Percentiles rank a stretch among this genome's conserved stretches.
These are phyloP conservation scores for Lithophane leautieri DNA, from an alignment of 2,888 invertebrate species.

Conservation along the genomic window DNA sequence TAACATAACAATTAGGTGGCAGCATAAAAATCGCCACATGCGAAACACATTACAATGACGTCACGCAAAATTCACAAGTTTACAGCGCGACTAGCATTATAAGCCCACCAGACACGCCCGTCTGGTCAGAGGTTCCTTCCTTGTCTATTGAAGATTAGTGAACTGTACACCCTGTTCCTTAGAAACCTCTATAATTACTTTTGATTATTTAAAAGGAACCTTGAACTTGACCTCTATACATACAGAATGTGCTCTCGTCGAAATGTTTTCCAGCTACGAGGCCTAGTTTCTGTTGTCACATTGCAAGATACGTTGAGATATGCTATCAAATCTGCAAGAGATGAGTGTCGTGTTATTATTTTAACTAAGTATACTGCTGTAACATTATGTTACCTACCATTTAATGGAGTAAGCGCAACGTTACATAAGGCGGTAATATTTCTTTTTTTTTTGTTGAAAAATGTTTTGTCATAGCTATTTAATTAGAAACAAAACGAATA, in stretches of 20 bases:
- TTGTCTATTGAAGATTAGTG: no score
- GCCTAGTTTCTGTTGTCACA: slow-evolving; percentile 10
- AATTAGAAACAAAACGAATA: neutral
- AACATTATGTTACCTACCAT: neutral
- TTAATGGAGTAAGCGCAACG: neutral
- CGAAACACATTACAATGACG: no score
- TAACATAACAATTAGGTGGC: neutral
- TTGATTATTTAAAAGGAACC: neutral
- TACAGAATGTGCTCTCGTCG: neutral
- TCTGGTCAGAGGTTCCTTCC: no score
- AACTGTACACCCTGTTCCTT: no score
- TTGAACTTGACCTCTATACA: slow-evolving; percentile 15
- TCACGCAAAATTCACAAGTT: no score
- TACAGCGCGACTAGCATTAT: no score
- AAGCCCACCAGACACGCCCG: no score
- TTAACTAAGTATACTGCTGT: neutral
- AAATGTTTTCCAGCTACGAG: neutral
- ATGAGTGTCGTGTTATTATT: neutral
- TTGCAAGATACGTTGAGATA: neutral
- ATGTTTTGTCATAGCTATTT: neutral
- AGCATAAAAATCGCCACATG: no score
- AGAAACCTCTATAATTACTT: neutral
- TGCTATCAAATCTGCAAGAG: neutral
- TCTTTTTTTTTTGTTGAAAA: neutral
- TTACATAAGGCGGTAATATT: neutral